Percentiles rank a stretch among this genome's conserved stretches.
Conservation (phyloP, 2,888 invertebrate genomes). For the Phrixothrix hirtus region DNA sequence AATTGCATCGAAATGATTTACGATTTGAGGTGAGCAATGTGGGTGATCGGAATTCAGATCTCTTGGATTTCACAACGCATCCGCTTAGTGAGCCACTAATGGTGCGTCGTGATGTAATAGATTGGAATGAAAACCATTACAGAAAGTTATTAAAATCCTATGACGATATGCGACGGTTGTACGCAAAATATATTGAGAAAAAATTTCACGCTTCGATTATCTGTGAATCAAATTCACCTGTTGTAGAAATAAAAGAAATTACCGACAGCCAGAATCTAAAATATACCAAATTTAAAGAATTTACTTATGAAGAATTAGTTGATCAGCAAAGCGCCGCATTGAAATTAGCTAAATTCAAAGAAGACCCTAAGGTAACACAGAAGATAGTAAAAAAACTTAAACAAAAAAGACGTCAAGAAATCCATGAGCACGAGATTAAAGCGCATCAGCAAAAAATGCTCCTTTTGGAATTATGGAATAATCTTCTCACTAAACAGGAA, state of each 20-base stretch:
- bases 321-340: constrained; percentile 38
- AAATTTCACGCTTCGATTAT: constrained; percentile 5
- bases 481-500: constrained; percentile 60
- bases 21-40: constrained; percentile 49
- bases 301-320: constrained; percentile 42
- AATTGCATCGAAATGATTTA: constrained; percentile 41
- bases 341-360: constrained; percentile 32
- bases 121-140: constrained; percentile 63
- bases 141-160: constrained; percentile 56
- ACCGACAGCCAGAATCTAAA: not conserved
- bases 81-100: constrained; percentile 18
- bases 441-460: constrained; percentile 59
- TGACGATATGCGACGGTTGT: constrained; percentile 44
- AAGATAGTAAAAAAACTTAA: constrained; percentile 60
- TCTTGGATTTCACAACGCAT: constrained; percentile 7
- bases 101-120: constrained; percentile 54
- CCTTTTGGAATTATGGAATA: constrained; percentile 60
- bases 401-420: constrained; percentile 54
- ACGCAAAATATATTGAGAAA: constrained; percentile 36
- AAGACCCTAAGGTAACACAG: constrained; percentile 47
- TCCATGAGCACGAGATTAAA: constrained; percentile 58
- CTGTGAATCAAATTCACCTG: not conserved
- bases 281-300: not conserved
- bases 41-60: constrained; percentile 20
- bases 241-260: constrained; percentile 8